phyloP scores from a whole-genome alignment of 1,140 invertebrate genomes.

The Holotrichia oblita region DNA sequence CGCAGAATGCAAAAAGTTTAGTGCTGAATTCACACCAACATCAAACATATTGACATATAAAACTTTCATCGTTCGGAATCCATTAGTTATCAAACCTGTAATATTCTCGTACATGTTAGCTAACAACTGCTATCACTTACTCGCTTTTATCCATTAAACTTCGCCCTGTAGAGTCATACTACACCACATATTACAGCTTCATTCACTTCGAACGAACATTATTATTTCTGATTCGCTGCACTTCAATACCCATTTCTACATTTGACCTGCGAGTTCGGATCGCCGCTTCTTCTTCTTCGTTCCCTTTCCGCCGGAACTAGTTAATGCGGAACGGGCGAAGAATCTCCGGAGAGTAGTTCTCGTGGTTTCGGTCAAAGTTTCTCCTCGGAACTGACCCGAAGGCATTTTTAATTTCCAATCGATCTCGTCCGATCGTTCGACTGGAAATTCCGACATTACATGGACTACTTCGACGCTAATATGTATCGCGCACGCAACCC shows the following conservation, averaged over 20 bases:
- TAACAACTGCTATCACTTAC: too few species aligned
- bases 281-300: neutral
- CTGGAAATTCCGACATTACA: neutral
- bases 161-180: neutral
- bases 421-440: neutral
- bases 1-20: too few species aligned
- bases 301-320: neutral
- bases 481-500: too few species aligned
- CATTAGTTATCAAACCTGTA: too few species aligned
- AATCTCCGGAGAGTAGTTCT: conserved; percentile 19
- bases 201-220: neutral
- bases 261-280: neutral
- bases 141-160: too few species aligned
- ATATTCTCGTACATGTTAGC: too few species aligned
- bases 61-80: too few species aligned
- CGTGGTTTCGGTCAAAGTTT: conserved; percentile 4
- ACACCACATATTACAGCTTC: neutral
- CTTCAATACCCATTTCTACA: conserved; percentile 8
- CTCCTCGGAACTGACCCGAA: neutral
- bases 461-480: too few species aligned
- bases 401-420: conserved; percentile 24
- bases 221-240: conserved; percentile 7
- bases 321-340: neutral
- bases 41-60: too few species aligned
- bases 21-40: too few species aligned